Evolutionary conservation across 2,113 vertebrate species (phyloP).

Genomic region (Noctilio leporinus): DNA sequence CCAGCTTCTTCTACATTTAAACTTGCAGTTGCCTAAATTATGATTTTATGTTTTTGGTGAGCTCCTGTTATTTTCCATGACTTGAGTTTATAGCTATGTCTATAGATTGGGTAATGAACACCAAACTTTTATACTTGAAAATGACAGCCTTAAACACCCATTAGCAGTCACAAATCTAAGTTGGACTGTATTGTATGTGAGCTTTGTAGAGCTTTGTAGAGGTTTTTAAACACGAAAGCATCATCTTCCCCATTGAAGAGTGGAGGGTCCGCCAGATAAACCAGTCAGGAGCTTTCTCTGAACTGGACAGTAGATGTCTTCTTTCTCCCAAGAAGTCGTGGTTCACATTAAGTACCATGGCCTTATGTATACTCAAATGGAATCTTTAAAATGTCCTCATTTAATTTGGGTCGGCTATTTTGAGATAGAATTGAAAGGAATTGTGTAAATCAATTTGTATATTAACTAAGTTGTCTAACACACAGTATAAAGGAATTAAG

Average conservation of each 20-base stretch:
- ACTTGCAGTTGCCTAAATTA: slow-evolving; percentile 39
- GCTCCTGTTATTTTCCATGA: slow-evolving; percentile 41
- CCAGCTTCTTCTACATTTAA: slow-evolving; percentile 27
- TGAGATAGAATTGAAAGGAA: slow-evolving; percentile 55
- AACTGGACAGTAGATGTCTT: neutral
- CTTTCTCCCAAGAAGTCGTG: slow-evolving; percentile 12
- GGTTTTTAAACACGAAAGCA: slow-evolving; percentile 36
- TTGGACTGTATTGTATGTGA: slow-evolving; percentile 61
- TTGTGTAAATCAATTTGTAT: slow-evolving; percentile 36
- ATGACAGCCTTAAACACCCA: slow-evolving; percentile 71
- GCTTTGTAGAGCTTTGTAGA: slow-evolving; percentile 70
- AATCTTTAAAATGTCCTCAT: slow-evolving; percentile 45
- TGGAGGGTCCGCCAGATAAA: slow-evolving; percentile 24
- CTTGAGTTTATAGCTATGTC: slow-evolving; percentile 36
- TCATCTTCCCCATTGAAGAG: slow-evolving; percentile 15
- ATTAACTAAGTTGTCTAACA: slow-evolving; percentile 45
- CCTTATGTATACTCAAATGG: slow-evolving; percentile 55
- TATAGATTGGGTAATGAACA: slow-evolving; percentile 68
- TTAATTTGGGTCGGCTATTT: slow-evolving; percentile 50
- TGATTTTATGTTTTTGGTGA: slow-evolving; percentile 12
- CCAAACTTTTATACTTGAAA: slow-evolving; percentile 73
- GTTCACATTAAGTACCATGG: slow-evolving; percentile 47
- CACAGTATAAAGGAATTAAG: slow-evolving; percentile 53
- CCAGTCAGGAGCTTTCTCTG: slow-evolving; percentile 24
- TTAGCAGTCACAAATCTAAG: slow-evolving; percentile 62